Evolutionary conservation across 2,797 vertebrate genomes (phyloP), one percentile per base, ranked within the genome.

Genomic region (Takifugu rubripes): DNA sequence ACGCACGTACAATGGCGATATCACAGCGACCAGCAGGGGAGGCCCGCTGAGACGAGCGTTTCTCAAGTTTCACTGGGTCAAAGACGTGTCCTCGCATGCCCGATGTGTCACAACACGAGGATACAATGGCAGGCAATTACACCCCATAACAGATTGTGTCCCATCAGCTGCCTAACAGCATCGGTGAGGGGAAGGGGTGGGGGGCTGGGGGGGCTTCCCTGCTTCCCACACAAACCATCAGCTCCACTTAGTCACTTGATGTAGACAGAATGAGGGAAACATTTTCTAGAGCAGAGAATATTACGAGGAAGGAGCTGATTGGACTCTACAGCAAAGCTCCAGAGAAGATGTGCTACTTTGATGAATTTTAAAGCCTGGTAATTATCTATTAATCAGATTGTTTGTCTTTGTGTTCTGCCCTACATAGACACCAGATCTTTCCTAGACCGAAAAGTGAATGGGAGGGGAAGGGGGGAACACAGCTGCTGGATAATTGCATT

Each of bases 331-430:
- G 7, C 27, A 1, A 33, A 33, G 31, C 8, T 69, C 62, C 15
- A 36, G 60, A 74, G 77, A 61, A 67, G n/a, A 61, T 0, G 7
- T 56, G 64, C 58, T 62, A 73, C 77, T 82, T 72, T 72, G 81
- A 79, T 84, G 68, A 85, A 80, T 84, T 65, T 73, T 74, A 78
- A 74, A 79, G 46, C 64, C 58, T 67, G 42, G 49, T 67, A 84
- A 75, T 84, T 61, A 84, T 83, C 72, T 84, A 68, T 84, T 83
- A 78, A 85, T 82, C 69, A 62, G 52, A 64, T 29, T 72, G 57
- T 67, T 78, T 81, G 55, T 72, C 51, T 77, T 54, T 59, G 64
- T 64, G 40, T 65, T 69, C 57, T 74, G 73, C 25, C 77, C 82
- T 57, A 73, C 62, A 72, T 25, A 70, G 14, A 45, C 67, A 66